Percentiles rank a stretch among this genome's conserved stretches.
phyloP scores from a whole-genome alignment of 2,113 vertebrate genomes.

The Pituophis catenifer region DNA sequence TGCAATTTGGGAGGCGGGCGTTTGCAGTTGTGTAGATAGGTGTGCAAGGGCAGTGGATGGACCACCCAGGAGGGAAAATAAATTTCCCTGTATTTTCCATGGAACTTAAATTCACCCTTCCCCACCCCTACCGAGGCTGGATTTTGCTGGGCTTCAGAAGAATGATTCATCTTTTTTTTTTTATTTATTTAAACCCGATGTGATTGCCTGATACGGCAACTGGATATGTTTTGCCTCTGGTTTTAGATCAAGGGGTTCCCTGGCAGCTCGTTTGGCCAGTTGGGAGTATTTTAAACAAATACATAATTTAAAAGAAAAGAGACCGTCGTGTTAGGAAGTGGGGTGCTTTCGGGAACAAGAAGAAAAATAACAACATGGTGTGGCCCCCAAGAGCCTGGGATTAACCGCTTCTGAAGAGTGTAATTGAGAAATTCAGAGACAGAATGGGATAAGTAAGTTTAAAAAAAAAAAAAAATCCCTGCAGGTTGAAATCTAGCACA shows the following conservation, averaged over 20 bases:
- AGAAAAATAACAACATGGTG: neutral
- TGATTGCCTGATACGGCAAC: neutral
- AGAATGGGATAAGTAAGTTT: neutral
- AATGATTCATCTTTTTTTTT: neutral
- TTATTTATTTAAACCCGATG: neutral
- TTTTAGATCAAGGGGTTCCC: neutral
- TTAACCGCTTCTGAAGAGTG: neutral
- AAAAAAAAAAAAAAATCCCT: neutral
- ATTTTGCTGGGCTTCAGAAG: neutral
- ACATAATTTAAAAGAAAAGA: neutral
- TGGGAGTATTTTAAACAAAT: neutral
- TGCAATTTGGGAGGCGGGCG: neutral
- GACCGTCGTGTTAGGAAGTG: neutral
- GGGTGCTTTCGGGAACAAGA: neutral
- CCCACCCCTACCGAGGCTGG: neutral
- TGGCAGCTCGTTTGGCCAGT: neutral
- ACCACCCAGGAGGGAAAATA: neutral
- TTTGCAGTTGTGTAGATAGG: neutral
- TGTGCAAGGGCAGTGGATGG: neutral
- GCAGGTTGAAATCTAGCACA: neutral
- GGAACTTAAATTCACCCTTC: neutral
- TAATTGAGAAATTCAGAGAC: neutral
- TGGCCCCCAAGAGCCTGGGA: accelerated
- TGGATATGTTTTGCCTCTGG: neutral
- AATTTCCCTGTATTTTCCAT: neutral